Evolutionary conservation across 2,797 vertebrate species (phyloP), one percentile per base, ranked within the genome.

Genomic region (Crypturellus tataupa): DNA sequence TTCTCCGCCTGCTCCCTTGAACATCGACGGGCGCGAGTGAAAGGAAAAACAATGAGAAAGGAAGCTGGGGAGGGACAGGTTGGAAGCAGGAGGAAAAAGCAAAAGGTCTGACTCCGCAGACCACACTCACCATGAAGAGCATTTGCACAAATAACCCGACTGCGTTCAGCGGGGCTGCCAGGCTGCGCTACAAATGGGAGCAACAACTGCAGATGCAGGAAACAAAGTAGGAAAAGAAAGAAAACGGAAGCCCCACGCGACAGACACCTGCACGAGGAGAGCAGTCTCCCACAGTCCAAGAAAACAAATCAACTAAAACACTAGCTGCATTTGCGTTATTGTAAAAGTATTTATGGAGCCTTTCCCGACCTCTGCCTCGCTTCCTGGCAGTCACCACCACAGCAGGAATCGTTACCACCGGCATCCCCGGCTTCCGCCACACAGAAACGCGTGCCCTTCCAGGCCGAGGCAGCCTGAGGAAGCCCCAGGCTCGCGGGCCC

Each of bases 1-100:
- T 96, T 94, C 91, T 96, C 71, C 59, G 71, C 68, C 64, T 67
- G 83, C 91, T 69, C 39, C 63, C 85, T 70, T 67, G 51, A 93
- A n/a, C 95, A 89, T 21, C 44, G 91, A 93, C 95, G 96, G 94
- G 94, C 89, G 87, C 55, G 91, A 97, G 94, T 94, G 91, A 97
- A 97, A 97, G 95, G 94, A 80, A 93, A 97, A 96, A 96, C 94
- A 96, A 96, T 96, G 62, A 94, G 84, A 96, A 95, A 96, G 95
- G 95, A 96, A 96, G 91, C 94, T 94, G 93, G 95, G 96, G 95
- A 96, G 94, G 93, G 86, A 89, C 94, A 96, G 94, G 94, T 96
- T 96, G 93, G 93, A 93, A 94, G 95, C 91, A 97, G 89, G 94
- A 97, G 94, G 95, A 96, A 96, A 88, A 95, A 91, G 92, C 95